These are phyloP conservation scores for Ostrea edulis DNA, from an alignment of 1,140 invertebrate genomes.

Conservation along the genomic window DNA sequence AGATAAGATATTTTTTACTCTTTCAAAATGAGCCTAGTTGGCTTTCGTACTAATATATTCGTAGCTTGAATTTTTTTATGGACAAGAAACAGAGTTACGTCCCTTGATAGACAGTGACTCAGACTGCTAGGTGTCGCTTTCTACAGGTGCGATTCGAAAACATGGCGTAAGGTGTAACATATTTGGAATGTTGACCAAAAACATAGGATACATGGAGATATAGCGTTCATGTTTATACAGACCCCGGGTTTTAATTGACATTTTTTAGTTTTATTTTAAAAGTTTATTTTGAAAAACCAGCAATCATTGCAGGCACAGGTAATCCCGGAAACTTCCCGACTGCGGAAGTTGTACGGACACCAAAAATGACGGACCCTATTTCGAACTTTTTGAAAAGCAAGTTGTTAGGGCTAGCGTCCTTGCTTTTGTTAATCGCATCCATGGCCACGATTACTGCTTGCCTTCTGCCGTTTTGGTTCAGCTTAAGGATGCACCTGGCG, in stretches of 20 bases:
- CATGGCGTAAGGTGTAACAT: slow-evolving; percentile 32
- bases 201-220: neutral
- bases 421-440: slow-evolving; percentile 9
- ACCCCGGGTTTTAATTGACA: neutral
- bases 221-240: neutral
- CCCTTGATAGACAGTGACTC: slow-evolving; percentile 1
- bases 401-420: slow-evolving; percentile 3
- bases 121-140: neutral
- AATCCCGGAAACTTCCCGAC: slow-evolving; percentile 18
- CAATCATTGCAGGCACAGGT: slow-evolving; percentile 12
- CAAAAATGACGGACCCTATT: slow-evolving; percentile 44
- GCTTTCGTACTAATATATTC: no score
- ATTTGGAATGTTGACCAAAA: slow-evolving; percentile 26
- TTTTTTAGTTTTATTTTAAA: neutral
- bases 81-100: neutral
- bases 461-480: slow-evolving; percentile 45
- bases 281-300: neutral
- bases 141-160: slow-evolving; percentile 27
- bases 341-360: slow-evolving; percentile 16
- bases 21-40: no score
- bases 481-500: slow-evolving; percentile 26
- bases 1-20: no score
- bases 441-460: neutral
- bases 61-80: no score
- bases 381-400: slow-evolving; percentile 43